phyloP scores from a whole-genome alignment of 2,113 vertebrate species.

The Megaleporinus macrocephalus region DNA sequence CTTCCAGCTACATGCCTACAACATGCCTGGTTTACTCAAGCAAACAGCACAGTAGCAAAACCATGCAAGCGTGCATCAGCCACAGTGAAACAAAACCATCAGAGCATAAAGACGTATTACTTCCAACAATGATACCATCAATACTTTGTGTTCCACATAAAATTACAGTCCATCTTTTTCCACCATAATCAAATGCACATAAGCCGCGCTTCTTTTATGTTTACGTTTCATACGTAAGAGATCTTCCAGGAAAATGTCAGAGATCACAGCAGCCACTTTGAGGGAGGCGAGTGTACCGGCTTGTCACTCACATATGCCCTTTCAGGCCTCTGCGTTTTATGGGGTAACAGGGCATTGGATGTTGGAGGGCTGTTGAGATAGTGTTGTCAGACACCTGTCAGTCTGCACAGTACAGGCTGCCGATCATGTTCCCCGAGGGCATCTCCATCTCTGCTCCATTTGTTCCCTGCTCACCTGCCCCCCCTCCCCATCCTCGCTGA shows the following conservation, averaged over 20 bases:
- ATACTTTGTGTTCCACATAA: too few species aligned
- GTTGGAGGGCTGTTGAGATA: conserved; percentile 10
- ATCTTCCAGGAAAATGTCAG: not conserved
- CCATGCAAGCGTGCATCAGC: too few species aligned
- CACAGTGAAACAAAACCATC: not conserved
- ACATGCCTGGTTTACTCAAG: not conserved
- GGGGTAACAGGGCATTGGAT: not conserved
- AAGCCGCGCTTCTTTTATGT: not conserved
- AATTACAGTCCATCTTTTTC: too few species aligned
- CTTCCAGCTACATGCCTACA: not conserved
- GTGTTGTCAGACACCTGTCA: conserved; percentile 42
- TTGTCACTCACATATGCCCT: conserved; percentile 18
- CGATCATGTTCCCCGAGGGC: conserved; percentile 11
- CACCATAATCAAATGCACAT: too few species aligned
- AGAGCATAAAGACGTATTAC: too few species aligned
- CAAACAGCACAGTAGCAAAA: not conserved
- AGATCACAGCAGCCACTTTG: conserved; percentile 1
- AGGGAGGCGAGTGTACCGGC: not conserved
- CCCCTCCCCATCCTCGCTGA: not conserved
- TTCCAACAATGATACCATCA: too few species aligned
- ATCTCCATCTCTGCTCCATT: not conserved
- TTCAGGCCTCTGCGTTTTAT: not conserved
- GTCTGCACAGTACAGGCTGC: not conserved
- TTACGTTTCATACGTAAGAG: not conserved
- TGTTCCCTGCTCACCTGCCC: not conserved